A percentile compares a stretch with the other conserved stretches of the same genome.
These are phyloP conservation scores for Anguilla japonica DNA, from an alignment of 2,113 vertebrate genomes.

Conservation along the genomic window DNA sequence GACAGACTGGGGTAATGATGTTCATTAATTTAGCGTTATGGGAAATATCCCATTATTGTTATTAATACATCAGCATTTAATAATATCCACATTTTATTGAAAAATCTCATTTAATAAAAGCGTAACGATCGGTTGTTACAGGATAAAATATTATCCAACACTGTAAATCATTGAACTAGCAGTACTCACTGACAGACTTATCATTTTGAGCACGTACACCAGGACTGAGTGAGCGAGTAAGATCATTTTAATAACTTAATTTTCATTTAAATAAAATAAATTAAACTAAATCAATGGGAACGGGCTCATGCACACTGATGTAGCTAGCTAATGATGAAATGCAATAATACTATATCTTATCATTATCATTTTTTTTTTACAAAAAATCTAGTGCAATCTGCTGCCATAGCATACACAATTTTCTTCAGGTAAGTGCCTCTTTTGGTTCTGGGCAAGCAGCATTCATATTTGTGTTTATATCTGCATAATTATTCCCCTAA, in stretches of 20 bases:
- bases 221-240: too few relatives aligned
- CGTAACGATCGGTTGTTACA: constrained; percentile 39
- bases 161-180: constrained; percentile 26
- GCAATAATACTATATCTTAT: too few relatives aligned
- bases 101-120: constrained; percentile 35
- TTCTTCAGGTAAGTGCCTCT: constrained; percentile 47
- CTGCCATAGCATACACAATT: too few relatives aligned
- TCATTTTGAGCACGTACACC: too few relatives aligned
- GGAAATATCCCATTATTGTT: neutral
- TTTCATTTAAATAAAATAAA: too few relatives aligned
- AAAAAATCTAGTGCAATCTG: too few relatives aligned
- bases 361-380: too few relatives aligned
- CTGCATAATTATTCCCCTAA: neutral
- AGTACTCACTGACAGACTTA: too few relatives aligned
- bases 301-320: constrained; percentile 33
- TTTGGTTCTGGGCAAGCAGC: constrained; percentile 24
- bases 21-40: constrained; percentile 3
- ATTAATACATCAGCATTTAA: constrained; percentile 23
- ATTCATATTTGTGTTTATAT: constrained; percentile 31
- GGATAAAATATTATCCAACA: constrained; percentile 37
- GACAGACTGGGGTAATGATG: constrained; percentile 6
- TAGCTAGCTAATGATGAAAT: constrained; percentile 24
- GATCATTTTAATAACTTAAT: too few relatives aligned
- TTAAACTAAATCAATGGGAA: constrained; percentile 41
- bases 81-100: constrained; percentile 50